Evolutionary conservation across 2,113 vertebrate species (phyloP), one percentile per base, ranked within the genome.

Genomic region (Myxocyprinus asiaticus): DNA sequence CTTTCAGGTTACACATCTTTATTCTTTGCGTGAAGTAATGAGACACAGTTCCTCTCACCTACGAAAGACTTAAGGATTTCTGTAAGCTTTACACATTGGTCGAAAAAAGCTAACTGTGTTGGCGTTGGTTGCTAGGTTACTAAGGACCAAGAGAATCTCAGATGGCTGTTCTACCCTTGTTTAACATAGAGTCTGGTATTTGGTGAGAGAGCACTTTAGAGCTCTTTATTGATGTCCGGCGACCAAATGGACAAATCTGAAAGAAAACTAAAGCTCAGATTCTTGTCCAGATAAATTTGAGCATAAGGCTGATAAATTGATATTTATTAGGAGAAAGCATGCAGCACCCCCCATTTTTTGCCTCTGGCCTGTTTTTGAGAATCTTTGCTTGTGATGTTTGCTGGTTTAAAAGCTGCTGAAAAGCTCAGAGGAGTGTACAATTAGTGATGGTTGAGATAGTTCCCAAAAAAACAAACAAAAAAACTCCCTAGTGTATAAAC

Each of bases 101-200:
- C 3, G 74, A 3, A 78, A 73, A 67, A 9, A 53, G 70, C 55
- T 53, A 82, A 80, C 71, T 50, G 76, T 58, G 53, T 69, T 82
- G 73, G 56, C 53, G 79, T 59, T 70, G 67, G 84, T 83, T 86
- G 84, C 84, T 86, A 83, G 74, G 84, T 68, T 83, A 86, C 84
- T 67, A 69, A 83, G 82, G 64, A 76, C 56, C 5, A 79, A 76
- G 80, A 70, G 67, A 65, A 65, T 75, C 72, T 86, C 77, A 66
- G 63, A 73, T 56, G 77, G 66, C 59, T 82, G 55, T 62, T 78
- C 81, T 76, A 33, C 56, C 62, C 53, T 65, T 83, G 76, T 77
- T 84, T 79, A 83, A 82, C 77, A 76, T 76, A 62, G 72, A 74
- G 79, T 78, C 72, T 55, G 79, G 77, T 81, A 79, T 71, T 76